These are phyloP conservation scores for Drosophila trichaetosa DNA, from an alignment of 2,888 invertebrate species.

Conservation along the genomic window DNA sequence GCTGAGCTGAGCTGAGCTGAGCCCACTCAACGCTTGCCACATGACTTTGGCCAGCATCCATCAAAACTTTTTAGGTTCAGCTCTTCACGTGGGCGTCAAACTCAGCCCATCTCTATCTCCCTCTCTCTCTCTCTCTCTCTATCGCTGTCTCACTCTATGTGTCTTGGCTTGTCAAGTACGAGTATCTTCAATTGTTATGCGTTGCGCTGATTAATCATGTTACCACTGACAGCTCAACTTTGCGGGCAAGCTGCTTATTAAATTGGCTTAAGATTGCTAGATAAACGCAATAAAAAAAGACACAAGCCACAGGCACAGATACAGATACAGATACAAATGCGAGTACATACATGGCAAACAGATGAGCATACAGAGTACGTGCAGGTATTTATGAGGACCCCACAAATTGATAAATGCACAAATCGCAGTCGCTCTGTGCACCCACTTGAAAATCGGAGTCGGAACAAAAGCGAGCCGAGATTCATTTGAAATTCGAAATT, in stretches of 20 bases:
- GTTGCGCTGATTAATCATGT: slow-evolving; percentile 76
- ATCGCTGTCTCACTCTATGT: slow-evolving; percentile 5
- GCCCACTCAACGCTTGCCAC: slow-evolving; percentile 53
- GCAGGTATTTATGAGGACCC: slow-evolving; percentile 72
- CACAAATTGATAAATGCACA: slow-evolving; percentile 79
- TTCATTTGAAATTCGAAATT: slow-evolving; percentile 48
- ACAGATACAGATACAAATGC: slow-evolving; percentile 10
- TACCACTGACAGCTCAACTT: slow-evolving; percentile 79
- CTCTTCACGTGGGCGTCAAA: slow-evolving; percentile 48
- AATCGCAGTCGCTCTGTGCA: slow-evolving; percentile 50
- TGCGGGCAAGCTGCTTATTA: slow-evolving; percentile 76
- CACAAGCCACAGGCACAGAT: slow-evolving; percentile 3
- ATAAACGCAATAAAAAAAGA: slow-evolving; percentile 61
- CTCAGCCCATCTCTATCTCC: slow-evolving; percentile 16
- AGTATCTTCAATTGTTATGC: slow-evolving; percentile 71
- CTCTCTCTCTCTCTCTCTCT: slow-evolving; percentile 2
- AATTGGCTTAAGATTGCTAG: slow-evolving; percentile 79
- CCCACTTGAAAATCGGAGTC: slow-evolving; percentile 58
- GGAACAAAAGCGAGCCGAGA: slow-evolving; percentile 36
- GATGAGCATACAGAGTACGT: slow-evolving; percentile 52
- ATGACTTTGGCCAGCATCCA: slow-evolving; percentile 49
- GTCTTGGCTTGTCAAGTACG: slow-evolving; percentile 21
- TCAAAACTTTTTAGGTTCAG: slow-evolving; percentile 26
- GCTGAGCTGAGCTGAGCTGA: slow-evolving; percentile 12
- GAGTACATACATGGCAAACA: slow-evolving; percentile 17